A percentile compares a stretch with the other conserved stretches of the same genome.
Conservation (phyloP, 2,113 vertebrate species). For the Odobenus rosmarus region DNA sequence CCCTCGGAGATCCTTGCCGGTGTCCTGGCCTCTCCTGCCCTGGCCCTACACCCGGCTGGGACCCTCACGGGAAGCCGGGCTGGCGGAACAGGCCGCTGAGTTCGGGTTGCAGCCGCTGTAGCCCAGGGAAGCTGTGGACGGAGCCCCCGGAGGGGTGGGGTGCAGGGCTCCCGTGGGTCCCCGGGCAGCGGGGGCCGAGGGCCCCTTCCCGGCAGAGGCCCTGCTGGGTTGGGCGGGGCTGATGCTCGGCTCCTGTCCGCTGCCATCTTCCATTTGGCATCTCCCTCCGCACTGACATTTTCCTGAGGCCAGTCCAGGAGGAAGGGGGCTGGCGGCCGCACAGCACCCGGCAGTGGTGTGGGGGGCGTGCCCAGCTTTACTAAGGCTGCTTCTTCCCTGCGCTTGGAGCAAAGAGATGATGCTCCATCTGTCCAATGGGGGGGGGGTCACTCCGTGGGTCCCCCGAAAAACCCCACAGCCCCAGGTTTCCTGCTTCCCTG, state of each 20-base stretch:
- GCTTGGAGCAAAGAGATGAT: background rate
- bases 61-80: background rate
- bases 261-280: conserved; percentile 59
- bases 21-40: background rate
- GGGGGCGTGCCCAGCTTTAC: no score
- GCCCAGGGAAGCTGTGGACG: rapidly evolving
- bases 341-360: background rate
- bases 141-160: background rate
- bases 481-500: background rate
- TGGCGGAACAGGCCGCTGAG: no score
- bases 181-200: background rate
- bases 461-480: background rate
- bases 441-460: no score
- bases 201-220: background rate
- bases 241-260: conserved; percentile 58
- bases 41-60: rapidly evolving
- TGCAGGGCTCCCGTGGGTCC: background rate
- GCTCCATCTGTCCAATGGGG: background rate
- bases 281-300: conserved; percentile 73
- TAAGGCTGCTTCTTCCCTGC: background rate
- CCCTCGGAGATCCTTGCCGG: rapidly evolving
- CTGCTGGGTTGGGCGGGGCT: rapidly evolving
- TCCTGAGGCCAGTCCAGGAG: conserved; percentile 76
- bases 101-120: background rate
- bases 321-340: conserved; percentile 71